These are phyloP conservation scores for Gymnodraco acuticeps DNA, from an alignment of 2,797 vertebrate genomes.

Conservation along the genomic window DNA sequence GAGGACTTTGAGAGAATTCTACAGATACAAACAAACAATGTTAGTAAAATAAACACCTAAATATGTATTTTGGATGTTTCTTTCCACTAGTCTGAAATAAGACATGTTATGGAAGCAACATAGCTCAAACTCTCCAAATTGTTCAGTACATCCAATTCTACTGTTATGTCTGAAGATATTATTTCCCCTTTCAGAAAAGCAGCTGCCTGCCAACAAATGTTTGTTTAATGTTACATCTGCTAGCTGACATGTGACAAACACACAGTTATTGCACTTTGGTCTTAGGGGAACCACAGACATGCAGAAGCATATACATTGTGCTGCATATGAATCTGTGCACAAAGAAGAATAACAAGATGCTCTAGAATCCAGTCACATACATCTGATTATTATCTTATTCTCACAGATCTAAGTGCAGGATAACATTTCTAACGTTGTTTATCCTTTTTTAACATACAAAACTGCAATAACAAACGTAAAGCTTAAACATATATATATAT, in stretches of 20 bases:
- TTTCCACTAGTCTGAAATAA: no score
- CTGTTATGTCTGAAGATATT: neutral
- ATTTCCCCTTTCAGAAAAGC: conserved; percentile 6
- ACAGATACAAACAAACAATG: no score
- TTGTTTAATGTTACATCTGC: conserved; percentile 33
- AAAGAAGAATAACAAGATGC: neutral
- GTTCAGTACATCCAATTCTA: no score
- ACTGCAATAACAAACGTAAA: neutral
- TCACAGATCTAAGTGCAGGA: neutral
- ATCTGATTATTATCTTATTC: neutral
- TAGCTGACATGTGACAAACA: conserved; percentile 46
- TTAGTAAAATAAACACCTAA: no score
- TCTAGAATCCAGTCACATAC: neutral
- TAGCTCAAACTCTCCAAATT: no score
- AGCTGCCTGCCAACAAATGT: conserved; percentile 44
- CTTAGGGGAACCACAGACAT: conserved; percentile 25
- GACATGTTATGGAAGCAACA: no score
- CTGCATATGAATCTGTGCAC: neutral
- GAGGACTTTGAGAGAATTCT: no score
- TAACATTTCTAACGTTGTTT: neutral
- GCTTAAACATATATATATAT: no score
- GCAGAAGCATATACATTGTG: neutral
- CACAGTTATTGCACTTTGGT: conserved; percentile 47
- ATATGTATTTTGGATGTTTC: no score
- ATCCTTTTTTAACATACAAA: neutral